A percentile compares a stretch with the other conserved stretches of the same genome.
These are phyloP conservation scores for Cottoperca gobio DNA, from an alignment of 2,797 vertebrate genomes.

Conservation along the genomic window DNA sequence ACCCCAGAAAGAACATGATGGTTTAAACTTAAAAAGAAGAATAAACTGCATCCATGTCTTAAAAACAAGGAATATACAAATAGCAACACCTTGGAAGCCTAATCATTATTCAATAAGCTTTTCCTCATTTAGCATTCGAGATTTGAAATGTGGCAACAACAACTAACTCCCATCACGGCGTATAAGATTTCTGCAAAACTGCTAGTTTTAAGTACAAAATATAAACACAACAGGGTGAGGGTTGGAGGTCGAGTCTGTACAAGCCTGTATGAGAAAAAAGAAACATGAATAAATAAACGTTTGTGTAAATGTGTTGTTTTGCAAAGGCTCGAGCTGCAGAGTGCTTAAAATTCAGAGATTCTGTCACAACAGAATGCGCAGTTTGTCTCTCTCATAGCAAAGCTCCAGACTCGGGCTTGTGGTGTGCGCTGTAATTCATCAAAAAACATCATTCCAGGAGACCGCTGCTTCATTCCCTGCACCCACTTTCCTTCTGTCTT, in stretches of 20 bases:
- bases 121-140: constrained; percentile 40
- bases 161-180: constrained; percentile 47
- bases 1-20: constrained; percentile 1
- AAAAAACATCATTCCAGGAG: constrained; percentile 69
- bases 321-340: constrained; percentile 31
- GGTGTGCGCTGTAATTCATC: constrained; percentile 59
- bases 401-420: constrained; percentile 40
- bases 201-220: constrained; percentile 53
- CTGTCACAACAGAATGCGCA: constrained; percentile 58
- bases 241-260: constrained; percentile 48
- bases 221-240: constrained; percentile 48
- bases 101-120: constrained; percentile 46
- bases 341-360: constrained; percentile 63
- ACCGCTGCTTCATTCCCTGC: constrained; percentile 44
- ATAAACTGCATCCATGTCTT: background rate
- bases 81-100: background rate
- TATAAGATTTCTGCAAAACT: constrained; percentile 63
- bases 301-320: constrained; percentile 57
- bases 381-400: constrained; percentile 48
- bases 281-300: constrained; percentile 72
- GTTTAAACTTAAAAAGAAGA: constrained; percentile 11
- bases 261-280: constrained; percentile 43
- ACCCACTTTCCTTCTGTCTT: constrained; percentile 42
- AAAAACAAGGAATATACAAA: background rate
- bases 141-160: constrained; percentile 29